A percentile compares a stretch with the other conserved stretches of the same genome.
Evolutionary conservation across 2,113 vertebrate genomes (phyloP).

Genomic region (human): DNA sequence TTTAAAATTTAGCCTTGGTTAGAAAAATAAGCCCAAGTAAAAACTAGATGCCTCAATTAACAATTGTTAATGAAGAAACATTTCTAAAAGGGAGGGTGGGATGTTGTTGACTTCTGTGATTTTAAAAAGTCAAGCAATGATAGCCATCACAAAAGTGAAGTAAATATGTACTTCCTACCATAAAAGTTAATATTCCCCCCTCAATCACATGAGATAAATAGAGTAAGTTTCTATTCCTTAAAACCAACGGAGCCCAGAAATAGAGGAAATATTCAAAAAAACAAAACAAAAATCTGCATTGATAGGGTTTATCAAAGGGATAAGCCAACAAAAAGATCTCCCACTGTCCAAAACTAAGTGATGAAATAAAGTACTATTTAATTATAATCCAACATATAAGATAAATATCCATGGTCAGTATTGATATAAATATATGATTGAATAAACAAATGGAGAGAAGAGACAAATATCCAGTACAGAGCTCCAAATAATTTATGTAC

Average conservation of each 20-base stretch:
- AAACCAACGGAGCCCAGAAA: not conserved
- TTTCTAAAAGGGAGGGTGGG: not conserved
- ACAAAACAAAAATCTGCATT: not conserved
- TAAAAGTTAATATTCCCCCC: not conserved
- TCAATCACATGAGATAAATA: not conserved
- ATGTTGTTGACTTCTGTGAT: not conserved
- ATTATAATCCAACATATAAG: not conserved
- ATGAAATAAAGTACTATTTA: not conserved
- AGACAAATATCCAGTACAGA: not conserved
- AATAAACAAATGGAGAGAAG: not conserved
- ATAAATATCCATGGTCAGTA: not conserved
- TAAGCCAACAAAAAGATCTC: not conserved
- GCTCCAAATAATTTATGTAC: not conserved
- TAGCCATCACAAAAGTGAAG: not conserved
- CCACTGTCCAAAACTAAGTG: not conserved
- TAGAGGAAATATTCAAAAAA: not conserved
- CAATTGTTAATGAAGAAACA: not conserved
- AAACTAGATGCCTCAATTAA: not conserved
- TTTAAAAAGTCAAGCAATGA: not conserved
- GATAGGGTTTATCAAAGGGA: not conserved
- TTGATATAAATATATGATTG: not conserved
- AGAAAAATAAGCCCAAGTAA: not conserved
- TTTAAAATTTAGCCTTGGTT: constrained; percentile 3
- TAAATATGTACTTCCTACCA: not conserved
- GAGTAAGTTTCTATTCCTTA: not conserved